These are phyloP conservation scores for Epirrhoe alternata DNA, from an alignment of 2,888 invertebrate genomes.

Conservation along the genomic window DNA sequence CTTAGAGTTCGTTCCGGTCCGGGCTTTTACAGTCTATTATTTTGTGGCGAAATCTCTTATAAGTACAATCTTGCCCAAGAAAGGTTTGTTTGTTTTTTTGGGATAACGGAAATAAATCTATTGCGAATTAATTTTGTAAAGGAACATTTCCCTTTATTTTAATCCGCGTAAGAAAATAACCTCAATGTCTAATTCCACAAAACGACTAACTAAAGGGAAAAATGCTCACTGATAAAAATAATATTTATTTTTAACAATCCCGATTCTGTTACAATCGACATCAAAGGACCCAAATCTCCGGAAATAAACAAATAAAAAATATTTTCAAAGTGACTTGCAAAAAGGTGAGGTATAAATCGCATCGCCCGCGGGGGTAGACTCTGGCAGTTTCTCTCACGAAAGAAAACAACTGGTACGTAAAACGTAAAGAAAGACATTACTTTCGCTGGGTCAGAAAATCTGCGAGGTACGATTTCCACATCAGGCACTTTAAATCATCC, in stretches of 20 bases:
- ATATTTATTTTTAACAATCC: constrained; percentile 67
- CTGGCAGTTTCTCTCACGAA: constrained; percentile 72
- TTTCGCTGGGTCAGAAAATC: constrained; percentile 83
- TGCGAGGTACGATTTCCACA: constrained; percentile 82
- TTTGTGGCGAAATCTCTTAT: constrained; percentile 16
- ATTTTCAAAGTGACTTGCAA: constrained; percentile 73
- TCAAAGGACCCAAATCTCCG: constrained; percentile 79
- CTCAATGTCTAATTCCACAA: constrained; percentile 38
- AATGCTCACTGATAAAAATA: constrained; percentile 52
- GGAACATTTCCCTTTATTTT: constrained; percentile 11
- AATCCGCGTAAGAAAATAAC: constrained; percentile 29
- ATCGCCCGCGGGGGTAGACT: constrained; percentile 73
- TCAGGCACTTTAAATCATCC: constrained; percentile 84
- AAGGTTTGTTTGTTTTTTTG: constrained; percentile 8
- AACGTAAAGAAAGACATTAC: constrained; percentile 81
- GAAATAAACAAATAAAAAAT: constrained; percentile 80
- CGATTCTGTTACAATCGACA: constrained; percentile 72
- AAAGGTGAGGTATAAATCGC: constrained; percentile 77
- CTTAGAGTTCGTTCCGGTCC: constrained; percentile 34
- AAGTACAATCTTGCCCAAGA: neutral
- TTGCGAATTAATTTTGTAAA: constrained; percentile 1
- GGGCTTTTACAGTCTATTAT: constrained; percentile 32
- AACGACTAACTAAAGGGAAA: constrained; percentile 57
- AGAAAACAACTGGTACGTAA: constrained; percentile 82
- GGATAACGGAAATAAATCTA: neutral